Percentiles rank a stretch among this genome's conserved stretches.
Conservation (phyloP, 2,113 vertebrate species). For the Erinaceus europaeus region DNA sequence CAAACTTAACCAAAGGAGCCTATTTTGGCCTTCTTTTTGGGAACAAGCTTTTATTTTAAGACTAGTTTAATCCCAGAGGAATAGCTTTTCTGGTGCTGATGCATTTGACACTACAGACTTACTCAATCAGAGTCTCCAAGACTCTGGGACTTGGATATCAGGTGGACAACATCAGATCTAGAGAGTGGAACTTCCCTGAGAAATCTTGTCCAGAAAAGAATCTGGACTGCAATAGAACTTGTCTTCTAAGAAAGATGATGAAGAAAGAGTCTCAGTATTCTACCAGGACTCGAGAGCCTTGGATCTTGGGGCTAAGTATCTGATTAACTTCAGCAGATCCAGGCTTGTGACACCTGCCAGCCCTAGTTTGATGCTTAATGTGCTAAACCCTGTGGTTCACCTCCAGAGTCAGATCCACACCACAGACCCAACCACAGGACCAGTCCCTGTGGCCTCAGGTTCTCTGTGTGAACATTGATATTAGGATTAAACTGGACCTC, state of each 20-base stretch:
- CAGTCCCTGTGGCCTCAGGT: not conserved
- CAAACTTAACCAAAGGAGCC: not conserved
- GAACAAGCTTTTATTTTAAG: not conserved
- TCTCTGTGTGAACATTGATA: too few species aligned
- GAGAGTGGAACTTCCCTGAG: not conserved
- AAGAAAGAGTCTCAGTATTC: not conserved
- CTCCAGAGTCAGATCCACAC: too few species aligned
- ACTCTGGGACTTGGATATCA: not conserved
- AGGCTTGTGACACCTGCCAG: not conserved
- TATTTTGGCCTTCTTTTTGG: not conserved
- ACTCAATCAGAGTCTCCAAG: not conserved
- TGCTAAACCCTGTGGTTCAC: not conserved
- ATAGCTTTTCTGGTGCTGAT: not conserved
- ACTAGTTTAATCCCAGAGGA: not conserved
- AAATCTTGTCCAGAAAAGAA: not conserved
- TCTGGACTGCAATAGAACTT: not conserved
- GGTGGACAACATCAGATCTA: not conserved
- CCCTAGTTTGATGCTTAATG: not conserved
- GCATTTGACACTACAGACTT: not conserved
- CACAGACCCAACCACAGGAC: not conserved
- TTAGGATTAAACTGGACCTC: too few species aligned
- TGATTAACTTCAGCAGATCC: not conserved
- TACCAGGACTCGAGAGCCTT: not conserved
- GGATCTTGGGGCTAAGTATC: not conserved
- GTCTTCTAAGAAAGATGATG: not conserved